These are phyloP conservation scores for Neosilurus mollespiculum DNA, from an alignment of 2,797 vertebrate genomes.

Conservation along the genomic window DNA sequence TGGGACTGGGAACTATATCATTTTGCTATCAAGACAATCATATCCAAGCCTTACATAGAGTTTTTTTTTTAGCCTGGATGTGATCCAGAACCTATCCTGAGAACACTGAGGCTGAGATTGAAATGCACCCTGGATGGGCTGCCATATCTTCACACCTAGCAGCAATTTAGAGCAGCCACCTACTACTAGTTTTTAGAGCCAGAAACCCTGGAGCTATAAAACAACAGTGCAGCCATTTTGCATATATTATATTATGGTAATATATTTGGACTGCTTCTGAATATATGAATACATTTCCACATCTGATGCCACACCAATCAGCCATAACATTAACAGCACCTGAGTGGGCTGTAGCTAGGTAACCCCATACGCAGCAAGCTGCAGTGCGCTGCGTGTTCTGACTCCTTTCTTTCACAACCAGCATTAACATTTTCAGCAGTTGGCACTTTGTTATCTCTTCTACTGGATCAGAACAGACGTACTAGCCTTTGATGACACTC, in stretches of 20 bases:
- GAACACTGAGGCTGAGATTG: neutral
- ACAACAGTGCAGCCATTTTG: neutral
- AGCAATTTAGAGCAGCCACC: neutral
- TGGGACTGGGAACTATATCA: neutral
- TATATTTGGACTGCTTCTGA: neutral
- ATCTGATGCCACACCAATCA: neutral
- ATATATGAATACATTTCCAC: neutral
- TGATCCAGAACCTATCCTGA: neutral
- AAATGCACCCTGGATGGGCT: neutral
- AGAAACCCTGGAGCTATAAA: neutral
- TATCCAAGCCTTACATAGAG: too few relatives aligned
- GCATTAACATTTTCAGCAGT: too few relatives aligned
- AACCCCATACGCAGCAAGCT: too few relatives aligned
- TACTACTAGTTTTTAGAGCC: neutral
- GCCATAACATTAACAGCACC: too few relatives aligned
- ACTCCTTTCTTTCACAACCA: too few relatives aligned
- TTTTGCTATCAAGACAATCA: neutral
- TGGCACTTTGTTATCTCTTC: too few relatives aligned
- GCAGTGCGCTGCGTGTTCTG: too few relatives aligned
- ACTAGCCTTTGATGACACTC: too few relatives aligned
- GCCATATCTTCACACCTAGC: neutral
- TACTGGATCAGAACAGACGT: too few relatives aligned
- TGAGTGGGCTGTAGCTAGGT: too few relatives aligned
- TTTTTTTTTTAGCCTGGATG: too few relatives aligned
- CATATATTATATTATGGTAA: neutral